Base-by-base conservation (phyloP, 2,113 vertebrate species). In the Semnornis frantzii region DNA sequence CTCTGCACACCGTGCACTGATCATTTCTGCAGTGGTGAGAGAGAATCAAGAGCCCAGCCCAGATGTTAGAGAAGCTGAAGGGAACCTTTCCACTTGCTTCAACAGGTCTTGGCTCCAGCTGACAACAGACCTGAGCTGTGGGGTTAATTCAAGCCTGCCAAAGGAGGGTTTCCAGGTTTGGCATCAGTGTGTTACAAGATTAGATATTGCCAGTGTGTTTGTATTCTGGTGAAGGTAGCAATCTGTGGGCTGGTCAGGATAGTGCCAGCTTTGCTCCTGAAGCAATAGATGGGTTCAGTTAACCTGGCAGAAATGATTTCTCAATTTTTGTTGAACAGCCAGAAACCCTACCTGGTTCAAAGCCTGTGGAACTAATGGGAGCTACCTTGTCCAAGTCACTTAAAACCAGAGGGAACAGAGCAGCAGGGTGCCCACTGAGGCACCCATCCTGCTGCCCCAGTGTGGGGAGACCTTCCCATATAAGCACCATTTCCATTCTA, bases 131-230 rank as follows among this genome's bases (percentile, higher is more conserved):
- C 25, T 3, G 3, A 71, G 59, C 81, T 3, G 0, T 52, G 44
- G 12, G 37, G 17, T 77, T 93, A 82, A 39, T 48, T 64, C 86
- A 60, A 57, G 33, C n/a, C 65, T 82, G 39, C 62, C 33, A 64
- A 78, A 62, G 24, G 25, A 82, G 9, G 4, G 27, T 78, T 81
- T 84, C 62, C 19, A 68, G 6, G 52, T 86, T 64, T 93, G 62
- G 15, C 18, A 14, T 21, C 0, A 0, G 0, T 71, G 11, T 59
- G 12, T 77, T 33, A 60, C 8, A 2, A 30, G 8, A 7, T 31
- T 92, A 42, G 55, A 75, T 71, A 37, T 31, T 30, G 13, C 31
- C 24, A 28, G 1, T 50, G 31, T 69, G 54, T 50, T 73, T 27
- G 15, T 58, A 12, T 50, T 80, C 52, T 39, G 31, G 46, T 57